Conservation (phyloP, 2,113 vertebrate genomes). For the Lagopus leucura region DNA sequence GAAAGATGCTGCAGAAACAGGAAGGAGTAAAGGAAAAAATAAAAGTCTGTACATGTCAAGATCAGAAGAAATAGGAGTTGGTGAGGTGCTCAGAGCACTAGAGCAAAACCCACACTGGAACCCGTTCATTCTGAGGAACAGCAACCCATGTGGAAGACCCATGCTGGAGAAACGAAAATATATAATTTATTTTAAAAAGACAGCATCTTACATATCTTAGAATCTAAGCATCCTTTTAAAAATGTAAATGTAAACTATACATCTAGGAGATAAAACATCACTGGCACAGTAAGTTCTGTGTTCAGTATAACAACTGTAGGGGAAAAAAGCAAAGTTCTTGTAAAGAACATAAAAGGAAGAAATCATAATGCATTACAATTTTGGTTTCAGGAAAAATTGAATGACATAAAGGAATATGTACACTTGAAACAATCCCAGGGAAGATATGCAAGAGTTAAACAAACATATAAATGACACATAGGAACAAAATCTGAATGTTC, state of each 20-base stretch:
- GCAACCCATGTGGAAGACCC: neutral
- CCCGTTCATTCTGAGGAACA: neutral
- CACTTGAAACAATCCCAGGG: neutral
- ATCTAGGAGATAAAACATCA: neutral
- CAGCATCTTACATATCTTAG: neutral
- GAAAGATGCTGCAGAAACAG: neutral
- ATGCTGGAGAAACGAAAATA: neutral
- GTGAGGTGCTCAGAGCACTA: neutral
- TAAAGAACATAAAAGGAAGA: neutral
- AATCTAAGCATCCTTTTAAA: neutral
- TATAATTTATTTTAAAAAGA: neutral
- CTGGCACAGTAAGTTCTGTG: neutral
- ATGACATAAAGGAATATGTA: neutral
- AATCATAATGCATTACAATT: neutral
- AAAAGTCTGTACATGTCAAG: neutral
- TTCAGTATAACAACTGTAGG: neutral
- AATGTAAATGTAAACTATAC: constrained; percentile 6
- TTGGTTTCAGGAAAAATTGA: neutral
- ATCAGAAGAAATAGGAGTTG: neutral
- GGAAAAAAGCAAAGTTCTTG: constrained; percentile 4
- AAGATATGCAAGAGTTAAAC: neutral
- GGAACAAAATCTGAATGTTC: neutral
- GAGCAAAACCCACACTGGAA: neutral
- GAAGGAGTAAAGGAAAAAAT: neutral
- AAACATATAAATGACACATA: neutral